phyloP scores from a whole-genome alignment of 1,140 invertebrate species.

The Apis laboriosa region DNA sequence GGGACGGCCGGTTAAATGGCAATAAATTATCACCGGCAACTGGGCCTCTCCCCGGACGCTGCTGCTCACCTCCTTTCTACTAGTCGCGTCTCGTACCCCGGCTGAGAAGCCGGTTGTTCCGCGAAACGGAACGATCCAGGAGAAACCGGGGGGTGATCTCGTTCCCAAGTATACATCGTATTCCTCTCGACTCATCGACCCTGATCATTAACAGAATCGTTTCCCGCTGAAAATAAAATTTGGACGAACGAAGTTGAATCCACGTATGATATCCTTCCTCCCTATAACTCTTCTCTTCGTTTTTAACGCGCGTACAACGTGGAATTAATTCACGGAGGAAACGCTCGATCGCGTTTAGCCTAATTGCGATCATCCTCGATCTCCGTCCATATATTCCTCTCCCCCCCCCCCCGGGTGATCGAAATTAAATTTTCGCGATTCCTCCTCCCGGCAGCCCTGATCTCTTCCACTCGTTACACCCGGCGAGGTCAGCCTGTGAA shows the following conservation, averaged over 20 bases:
- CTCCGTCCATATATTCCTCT: not conserved
- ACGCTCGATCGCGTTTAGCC: conserved; percentile 13
- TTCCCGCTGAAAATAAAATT: too few species aligned
- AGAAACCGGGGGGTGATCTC: not conserved
- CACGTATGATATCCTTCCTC: too few species aligned
- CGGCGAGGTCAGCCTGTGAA: conserved; percentile 44
- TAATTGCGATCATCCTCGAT: conserved; percentile 18
- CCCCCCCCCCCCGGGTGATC: conserved; percentile 35
- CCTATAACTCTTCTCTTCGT: not conserved
- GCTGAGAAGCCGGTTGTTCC: conserved; percentile 6
- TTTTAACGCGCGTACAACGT: not conserved
- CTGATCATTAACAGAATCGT: too few species aligned
- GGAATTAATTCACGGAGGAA: conserved; percentile 15
- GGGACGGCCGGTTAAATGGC: conserved; percentile 56
- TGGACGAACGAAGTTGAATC: too few species aligned
- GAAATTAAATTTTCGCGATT: conserved; percentile 56
- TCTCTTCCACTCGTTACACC: conserved; percentile 46
- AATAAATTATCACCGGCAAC: conserved; percentile 60
- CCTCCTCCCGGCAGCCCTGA: conserved; percentile 28
- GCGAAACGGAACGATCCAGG: conserved; percentile 16
- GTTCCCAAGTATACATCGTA: too few species aligned
- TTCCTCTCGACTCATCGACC: too few species aligned
- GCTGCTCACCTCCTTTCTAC: conserved; percentile 47
- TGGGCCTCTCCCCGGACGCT: not conserved
- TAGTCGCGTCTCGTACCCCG: conserved; percentile 33